Conservation (phyloP, 2,888 invertebrate species). For the Luperina testacea region DNA sequence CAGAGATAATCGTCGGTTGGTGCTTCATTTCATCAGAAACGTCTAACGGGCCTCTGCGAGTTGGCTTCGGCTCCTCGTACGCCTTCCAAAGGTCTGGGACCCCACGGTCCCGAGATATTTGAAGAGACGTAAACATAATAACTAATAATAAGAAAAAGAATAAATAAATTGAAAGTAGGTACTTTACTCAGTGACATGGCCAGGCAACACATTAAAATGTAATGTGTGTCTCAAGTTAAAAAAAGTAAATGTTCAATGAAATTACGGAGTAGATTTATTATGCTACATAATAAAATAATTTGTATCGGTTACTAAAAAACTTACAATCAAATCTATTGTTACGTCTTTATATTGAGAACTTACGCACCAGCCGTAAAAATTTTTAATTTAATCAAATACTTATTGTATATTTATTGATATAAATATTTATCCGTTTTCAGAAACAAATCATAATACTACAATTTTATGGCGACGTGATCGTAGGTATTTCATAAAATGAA, state of each 20-base stretch:
- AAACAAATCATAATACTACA: conserved; percentile 23
- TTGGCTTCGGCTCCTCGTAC: too few relatives aligned
- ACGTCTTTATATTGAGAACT: background rate
- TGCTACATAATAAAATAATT: background rate
- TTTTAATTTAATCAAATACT: conserved; percentile 11
- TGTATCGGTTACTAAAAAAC: background rate
- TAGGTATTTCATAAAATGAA: conserved; percentile 31
- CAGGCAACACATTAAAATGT: background rate
- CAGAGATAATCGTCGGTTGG: too few relatives aligned
- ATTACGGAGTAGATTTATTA: background rate
- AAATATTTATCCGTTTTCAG: conserved; percentile 21
- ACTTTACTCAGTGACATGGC: background rate
- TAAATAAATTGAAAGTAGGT: background rate
- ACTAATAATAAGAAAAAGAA: too few relatives aligned
- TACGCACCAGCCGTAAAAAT: background rate
- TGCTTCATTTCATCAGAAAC: too few relatives aligned
- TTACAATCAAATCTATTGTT: background rate
- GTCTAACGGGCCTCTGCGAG: too few relatives aligned
- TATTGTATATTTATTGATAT: too few relatives aligned
- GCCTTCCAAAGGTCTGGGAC: too few relatives aligned
- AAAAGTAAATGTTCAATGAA: background rate
- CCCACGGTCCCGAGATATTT: too few relatives aligned
- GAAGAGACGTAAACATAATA: too few relatives aligned
- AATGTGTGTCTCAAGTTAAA: background rate
- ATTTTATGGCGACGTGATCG: conserved; percentile 32